Base-by-base conservation (phyloP, 2,888 invertebrate species). In the Pachydiplax longipennis region DNA sequence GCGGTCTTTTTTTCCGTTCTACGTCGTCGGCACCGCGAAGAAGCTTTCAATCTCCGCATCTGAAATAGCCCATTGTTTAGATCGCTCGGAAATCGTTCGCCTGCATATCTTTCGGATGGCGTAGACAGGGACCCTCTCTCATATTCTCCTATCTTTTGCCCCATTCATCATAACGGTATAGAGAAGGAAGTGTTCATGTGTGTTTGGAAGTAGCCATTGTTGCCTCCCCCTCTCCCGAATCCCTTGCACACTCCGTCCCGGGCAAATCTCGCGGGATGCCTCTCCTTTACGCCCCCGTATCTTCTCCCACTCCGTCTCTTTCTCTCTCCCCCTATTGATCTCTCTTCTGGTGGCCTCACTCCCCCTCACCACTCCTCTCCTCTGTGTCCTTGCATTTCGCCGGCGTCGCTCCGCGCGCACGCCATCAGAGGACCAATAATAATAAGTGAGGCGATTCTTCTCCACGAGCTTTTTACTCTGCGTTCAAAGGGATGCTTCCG, bases 231-330 rank as follows among this genome's bases (percentile, higher is more conserved):
- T 53, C 53, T 53, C 53, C 83, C 18, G n/a, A 31, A 53, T 35
- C 87, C 87, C 58, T 87, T 37, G 65, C 87, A 87, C 37, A 61
- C 35, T 35, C 37, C 61, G 37, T 87, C 87, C 87, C 87, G 87
- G 87, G 87, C 87, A 87, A 87, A 87, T 87, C 61, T 87, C 87
- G 61, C 87, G 87, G 87, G 83, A 83, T 83, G 22, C 44, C 83
- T 83, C 83, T 31, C 81, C 81, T n/a, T 15, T 53, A 6, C 81
- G 6, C 44, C 81, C 53, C 83, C 83, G n/a, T 8, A 40, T 44
- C n/a, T 12, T 44, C 44, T 12, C 44, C 81, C 44, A 37, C 81
- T n/a, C 31, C 31, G n/a, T 4, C 44, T 12, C 44, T 22, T 44
- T 4, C 31, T 53, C n/a, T 31, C 53, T 31, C 53, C 5, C 83